Percentiles rank a stretch among this genome's conserved stretches.
Conservation (phyloP, 1,140 invertebrate genomes). For the Sycophaga agraensis region DNA sequence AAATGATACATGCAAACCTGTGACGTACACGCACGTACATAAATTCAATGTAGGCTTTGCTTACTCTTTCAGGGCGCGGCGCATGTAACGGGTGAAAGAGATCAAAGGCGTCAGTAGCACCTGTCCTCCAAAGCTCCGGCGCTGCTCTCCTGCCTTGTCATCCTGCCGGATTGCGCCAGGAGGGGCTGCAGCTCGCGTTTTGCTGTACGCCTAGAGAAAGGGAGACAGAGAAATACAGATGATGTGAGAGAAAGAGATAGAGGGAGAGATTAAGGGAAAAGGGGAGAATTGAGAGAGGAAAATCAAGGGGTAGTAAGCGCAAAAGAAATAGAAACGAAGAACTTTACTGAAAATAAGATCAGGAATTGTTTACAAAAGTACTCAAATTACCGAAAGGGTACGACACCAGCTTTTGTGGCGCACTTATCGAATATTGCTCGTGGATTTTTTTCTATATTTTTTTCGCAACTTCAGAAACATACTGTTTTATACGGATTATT, state of each 20-base stretch:
- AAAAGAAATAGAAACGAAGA: neutral
- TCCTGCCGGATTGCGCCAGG: slow-evolving; percentile 49
- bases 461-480: no score
- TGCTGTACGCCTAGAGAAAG: neutral
- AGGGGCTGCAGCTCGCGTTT: slow-evolving; percentile 31
- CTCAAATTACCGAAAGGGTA: no score
- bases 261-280: neutral
- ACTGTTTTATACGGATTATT: no score
- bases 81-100: slow-evolving; percentile 53
- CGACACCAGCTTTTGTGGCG: no score
- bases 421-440: no score
- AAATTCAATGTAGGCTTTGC: no score
- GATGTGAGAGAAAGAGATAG: neutral
- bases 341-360: no score
- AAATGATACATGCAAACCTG: no score
- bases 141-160: slow-evolving; percentile 47
- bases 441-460: no score
- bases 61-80: slow-evolving; percentile 13
- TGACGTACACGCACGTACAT: no score
- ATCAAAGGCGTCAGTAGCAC: slow-evolving; percentile 61
- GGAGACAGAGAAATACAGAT: neutral
- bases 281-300: neutral
- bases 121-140: slow-evolving; percentile 51
- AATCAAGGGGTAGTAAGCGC: slow-evolving; percentile 8
- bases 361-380: no score